Evolutionary conservation across 2,113 vertebrate species (phyloP).

Genomic region (Bagarius yarrelli): DNA sequence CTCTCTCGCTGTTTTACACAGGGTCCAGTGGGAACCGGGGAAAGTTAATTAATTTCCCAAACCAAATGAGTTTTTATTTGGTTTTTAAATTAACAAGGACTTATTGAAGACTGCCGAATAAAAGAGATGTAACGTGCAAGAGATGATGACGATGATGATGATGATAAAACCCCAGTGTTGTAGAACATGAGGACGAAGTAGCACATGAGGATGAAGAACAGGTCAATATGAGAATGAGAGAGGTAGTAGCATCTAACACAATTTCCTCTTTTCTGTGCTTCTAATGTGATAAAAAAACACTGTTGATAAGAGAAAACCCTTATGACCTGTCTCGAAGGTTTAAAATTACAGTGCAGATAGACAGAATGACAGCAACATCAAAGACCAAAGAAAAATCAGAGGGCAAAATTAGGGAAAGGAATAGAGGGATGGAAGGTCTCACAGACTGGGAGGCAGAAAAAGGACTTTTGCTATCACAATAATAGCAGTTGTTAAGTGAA

Average conservation of each 20-base stretch:
- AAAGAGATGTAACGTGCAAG: not conserved
- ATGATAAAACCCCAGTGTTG: conserved; percentile 40
- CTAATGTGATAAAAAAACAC: conserved; percentile 28
- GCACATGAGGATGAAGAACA: not conserved
- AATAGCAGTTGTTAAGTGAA: not conserved
- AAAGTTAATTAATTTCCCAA: not conserved
- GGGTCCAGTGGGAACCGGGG: not conserved
- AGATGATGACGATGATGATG: conserved; percentile 56
- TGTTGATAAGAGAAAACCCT: not conserved
- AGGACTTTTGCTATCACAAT: not conserved
- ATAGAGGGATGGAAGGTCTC: not conserved
- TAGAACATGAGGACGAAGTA: not conserved
- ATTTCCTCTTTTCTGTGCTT: conserved; percentile 1
- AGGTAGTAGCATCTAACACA: not conserved
- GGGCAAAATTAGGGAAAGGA: conserved; percentile 19
- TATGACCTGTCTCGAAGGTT: conserved; percentile 31
- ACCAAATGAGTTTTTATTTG: not conserved
- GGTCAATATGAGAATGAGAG: not conserved
- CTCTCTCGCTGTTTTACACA: not conserved
- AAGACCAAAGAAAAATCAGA: conserved; percentile 29
- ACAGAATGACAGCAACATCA: conserved; percentile 44
- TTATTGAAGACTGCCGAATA: not conserved
- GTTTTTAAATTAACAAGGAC: not conserved
- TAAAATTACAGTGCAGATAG: conserved; percentile 25
- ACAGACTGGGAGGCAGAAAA: not conserved